phyloP scores from a whole-genome alignment of 2,797 vertebrate species.

The Harpagifer antarcticus region DNA sequence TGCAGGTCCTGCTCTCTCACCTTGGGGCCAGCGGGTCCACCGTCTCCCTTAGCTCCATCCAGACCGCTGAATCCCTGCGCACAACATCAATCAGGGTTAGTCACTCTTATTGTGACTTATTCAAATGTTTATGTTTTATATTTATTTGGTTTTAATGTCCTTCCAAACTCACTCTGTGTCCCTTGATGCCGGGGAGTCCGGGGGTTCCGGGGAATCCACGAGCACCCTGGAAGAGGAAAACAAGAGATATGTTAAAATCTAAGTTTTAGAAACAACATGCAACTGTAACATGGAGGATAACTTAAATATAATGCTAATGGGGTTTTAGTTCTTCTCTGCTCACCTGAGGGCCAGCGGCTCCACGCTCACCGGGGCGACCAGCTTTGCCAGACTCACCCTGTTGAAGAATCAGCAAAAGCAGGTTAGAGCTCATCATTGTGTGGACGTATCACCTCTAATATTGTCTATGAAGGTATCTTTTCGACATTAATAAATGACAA shows the following conservation, averaged over 20 bases:
- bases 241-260: neutral
- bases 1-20: slow-evolving; percentile 68
- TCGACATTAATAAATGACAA: neutral
- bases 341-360: slow-evolving; percentile 95
- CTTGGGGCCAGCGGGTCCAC: slow-evolving; percentile 95
- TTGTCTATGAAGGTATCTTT: neutral
- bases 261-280: neutral
- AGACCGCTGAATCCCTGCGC: slow-evolving; percentile 94
- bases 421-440: slow-evolving; percentile 17
- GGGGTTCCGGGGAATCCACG: slow-evolving; percentile 98
- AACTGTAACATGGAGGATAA: too few relatives aligned
- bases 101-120: neutral
- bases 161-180: slow-evolving; percentile 94
- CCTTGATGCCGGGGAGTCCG: slow-evolving; percentile 98
- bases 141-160: neutral
- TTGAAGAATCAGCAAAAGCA: slow-evolving; percentile 20
- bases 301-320: neutral
- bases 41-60: slow-evolving; percentile 98
- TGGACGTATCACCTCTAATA: neutral
- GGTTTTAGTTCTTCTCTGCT: slow-evolving; percentile 40
- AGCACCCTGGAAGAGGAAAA: slow-evolving; percentile 85
- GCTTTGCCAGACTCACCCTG: slow-evolving; percentile 97
- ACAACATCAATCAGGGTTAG: slow-evolving; percentile 24
- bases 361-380: slow-evolving; percentile 96
- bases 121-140: neutral